phyloP scores from a whole-genome alignment of 2,113 vertebrate species.

The Arenaria interpres region DNA sequence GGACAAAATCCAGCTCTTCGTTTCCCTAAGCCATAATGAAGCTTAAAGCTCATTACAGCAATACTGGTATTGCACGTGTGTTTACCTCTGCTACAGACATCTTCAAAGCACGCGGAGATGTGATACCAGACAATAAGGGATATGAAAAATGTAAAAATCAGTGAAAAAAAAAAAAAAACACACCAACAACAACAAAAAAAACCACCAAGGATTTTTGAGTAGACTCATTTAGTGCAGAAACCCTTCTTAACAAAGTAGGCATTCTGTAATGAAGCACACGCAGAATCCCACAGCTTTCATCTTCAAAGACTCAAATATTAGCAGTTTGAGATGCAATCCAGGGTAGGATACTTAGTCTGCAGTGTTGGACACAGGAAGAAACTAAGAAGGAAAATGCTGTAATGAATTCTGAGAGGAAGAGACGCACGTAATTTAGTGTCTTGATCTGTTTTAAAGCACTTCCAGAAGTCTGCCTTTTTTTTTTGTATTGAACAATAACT shows the following conservation, averaged over 20 bases:
- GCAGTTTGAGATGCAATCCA: background rate
- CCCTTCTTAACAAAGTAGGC: background rate
- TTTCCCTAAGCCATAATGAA: background rate
- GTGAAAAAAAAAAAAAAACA: too few species aligned
- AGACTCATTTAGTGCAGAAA: background rate
- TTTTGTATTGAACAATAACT: background rate
- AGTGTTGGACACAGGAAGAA: background rate
- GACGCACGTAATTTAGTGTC: background rate
- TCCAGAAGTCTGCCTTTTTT: background rate
- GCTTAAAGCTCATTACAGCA: background rate
- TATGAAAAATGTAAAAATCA: rapidly evolving
- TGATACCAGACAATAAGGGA: background rate
- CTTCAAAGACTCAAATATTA: background rate
- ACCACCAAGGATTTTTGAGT: background rate
- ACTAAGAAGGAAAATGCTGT: background rate
- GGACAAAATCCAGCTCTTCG: background rate
- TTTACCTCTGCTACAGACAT: background rate
- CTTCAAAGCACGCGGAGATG: rapidly evolving
- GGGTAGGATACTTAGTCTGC: background rate
- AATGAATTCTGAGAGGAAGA: background rate
- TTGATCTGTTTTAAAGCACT: conserved; percentile 24
- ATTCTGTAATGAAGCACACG: background rate
- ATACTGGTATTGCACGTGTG: rapidly evolving
- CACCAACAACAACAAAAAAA: background rate
- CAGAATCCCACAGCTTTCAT: background rate